Conservation (phyloP, 1,140 invertebrate genomes). For the Thaumetopoea pityocampa region DNA sequence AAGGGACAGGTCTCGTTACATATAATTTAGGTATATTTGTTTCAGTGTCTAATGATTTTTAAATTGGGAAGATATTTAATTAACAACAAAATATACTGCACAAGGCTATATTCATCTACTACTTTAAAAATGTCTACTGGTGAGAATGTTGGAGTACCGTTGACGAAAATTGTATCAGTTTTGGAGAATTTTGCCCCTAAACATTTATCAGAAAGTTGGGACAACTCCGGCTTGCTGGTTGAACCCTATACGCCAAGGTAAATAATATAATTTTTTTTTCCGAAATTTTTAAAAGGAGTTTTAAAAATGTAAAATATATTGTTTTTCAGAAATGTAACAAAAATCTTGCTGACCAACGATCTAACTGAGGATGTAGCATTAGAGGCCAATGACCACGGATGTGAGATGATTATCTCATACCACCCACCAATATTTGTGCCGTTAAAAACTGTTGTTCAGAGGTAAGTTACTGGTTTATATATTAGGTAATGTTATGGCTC, state of each 20-base stretch:
- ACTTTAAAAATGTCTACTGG: constrained; percentile 38
- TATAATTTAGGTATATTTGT: background rate
- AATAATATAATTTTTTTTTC: constrained; percentile 11
- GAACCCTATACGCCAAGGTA: constrained; percentile 82
- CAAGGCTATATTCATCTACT: constrained; percentile 25
- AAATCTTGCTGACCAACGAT: constrained; percentile 95
- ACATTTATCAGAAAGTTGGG: constrained; percentile 90
- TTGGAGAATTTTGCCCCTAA: constrained; percentile 85
- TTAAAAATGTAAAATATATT: background rate
- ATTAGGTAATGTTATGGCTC: too few species aligned
- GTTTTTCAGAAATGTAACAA: constrained; percentile 73
- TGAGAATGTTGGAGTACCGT: constrained; percentile 63
- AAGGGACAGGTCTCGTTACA: too few species aligned
- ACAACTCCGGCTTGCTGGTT: constrained; percentile 95
- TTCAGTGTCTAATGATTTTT: constrained; percentile 46
- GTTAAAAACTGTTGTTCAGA: constrained; percentile 90
- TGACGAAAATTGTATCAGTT: constrained; percentile 78
- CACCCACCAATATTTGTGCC: constrained; percentile 96
- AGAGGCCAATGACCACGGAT: constrained; percentile 84
- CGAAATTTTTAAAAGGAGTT: too few species aligned
- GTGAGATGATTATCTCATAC: constrained; percentile 93
- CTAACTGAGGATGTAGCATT: constrained; percentile 91
- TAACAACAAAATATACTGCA: constrained; percentile 21
- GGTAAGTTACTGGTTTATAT: constrained; percentile 73
- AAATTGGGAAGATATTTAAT: constrained; percentile 30